These are phyloP conservation scores for Spodoptera littoralis DNA, from an alignment of 2,888 invertebrate genomes.

Conservation along the genomic window DNA sequence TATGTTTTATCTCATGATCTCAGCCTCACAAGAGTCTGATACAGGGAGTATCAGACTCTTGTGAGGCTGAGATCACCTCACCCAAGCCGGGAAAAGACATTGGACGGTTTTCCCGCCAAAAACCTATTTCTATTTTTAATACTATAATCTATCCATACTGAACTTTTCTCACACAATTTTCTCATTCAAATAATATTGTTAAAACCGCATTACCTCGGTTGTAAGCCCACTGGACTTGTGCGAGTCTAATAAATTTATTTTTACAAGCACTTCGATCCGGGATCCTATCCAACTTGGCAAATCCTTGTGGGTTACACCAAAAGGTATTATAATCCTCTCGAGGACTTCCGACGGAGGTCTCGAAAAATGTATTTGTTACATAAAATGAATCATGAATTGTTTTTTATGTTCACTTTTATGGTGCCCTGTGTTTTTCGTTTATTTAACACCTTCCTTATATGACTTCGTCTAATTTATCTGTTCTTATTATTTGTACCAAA, in stretches of 20 bases:
- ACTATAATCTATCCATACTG: no score
- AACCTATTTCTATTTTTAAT: no score
- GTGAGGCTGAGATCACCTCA: no score
- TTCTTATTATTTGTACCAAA: no score
- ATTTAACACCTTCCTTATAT: no score
- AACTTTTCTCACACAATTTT: constrained; percentile 5
- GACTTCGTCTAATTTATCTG: no score
- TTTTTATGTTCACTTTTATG: constrained; percentile 7
- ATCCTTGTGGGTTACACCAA: constrained; percentile 55
- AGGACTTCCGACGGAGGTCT: constrained; percentile 48
- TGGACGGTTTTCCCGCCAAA: no score
- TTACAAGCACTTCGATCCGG: constrained; percentile 52
- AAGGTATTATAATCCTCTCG: constrained; percentile 48
- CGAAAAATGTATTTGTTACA: constrained; percentile 52
- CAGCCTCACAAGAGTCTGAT: no score
- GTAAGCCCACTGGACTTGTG: constrained; percentile 25
- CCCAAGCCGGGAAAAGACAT: no score
- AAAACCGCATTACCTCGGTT: constrained; percentile 39
- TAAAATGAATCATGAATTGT: constrained; percentile 40
- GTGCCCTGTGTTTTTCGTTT: no score
- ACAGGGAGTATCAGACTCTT: no score
- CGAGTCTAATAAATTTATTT: constrained; percentile 58
- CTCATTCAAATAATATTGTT: constrained; percentile 24
- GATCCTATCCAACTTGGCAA: constrained; percentile 51
- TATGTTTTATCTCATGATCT: no score